These are phyloP conservation scores for Andrena hattorfiana DNA, from an alignment of 2,888 invertebrate genomes.

Conservation along the genomic window DNA sequence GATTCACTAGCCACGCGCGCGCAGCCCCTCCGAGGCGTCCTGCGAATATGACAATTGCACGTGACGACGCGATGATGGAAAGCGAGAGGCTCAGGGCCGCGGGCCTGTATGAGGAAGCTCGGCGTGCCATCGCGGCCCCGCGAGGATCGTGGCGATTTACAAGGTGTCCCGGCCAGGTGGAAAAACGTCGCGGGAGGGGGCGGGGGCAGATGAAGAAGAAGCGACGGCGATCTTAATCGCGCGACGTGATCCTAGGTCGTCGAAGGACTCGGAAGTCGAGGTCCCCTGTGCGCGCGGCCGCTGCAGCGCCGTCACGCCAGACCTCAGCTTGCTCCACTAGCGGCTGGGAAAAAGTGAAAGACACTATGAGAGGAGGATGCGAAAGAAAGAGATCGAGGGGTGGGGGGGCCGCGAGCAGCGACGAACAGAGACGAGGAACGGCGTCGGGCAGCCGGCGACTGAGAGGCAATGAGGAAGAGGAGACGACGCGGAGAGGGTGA, in stretches of 20 bases:
- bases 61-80: slow-evolving; percentile 17
- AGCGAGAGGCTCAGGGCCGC: slow-evolving; percentile 36
- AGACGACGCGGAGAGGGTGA: slow-evolving; percentile 67
- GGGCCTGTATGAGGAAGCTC: slow-evolving; percentile 41
- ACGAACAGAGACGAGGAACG: slow-evolving; percentile 37
- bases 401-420: slow-evolving; percentile 21
- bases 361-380: slow-evolving; percentile 62
- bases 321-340: slow-evolving; percentile 65
- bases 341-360: slow-evolving; percentile 70
- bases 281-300: not conserved
- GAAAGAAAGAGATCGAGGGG: slow-evolving; percentile 57
- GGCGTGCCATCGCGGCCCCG: slow-evolving; percentile 33
- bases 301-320: slow-evolving; percentile 30
- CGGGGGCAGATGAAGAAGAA: slow-evolving; percentile 1
- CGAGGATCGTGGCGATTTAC: slow-evolving; percentile 28
- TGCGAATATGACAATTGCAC: slow-evolving; percentile 18
- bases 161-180: slow-evolving; percentile 19
- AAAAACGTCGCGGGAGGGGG: slow-evolving; percentile 3
- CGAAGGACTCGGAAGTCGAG: slow-evolving; percentile 67
- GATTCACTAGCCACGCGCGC: not conserved
- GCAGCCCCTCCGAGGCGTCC: slow-evolving; percentile 1
- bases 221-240: slow-evolving; percentile 60
- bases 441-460: slow-evolving; percentile 16
- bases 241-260: slow-evolving; percentile 65
- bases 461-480: slow-evolving; percentile 64